A percentile compares a stretch with the other conserved stretches of the same genome.
phyloP scores from a whole-genome alignment of 2,888 invertebrate species.

The Chalcis sispes region DNA sequence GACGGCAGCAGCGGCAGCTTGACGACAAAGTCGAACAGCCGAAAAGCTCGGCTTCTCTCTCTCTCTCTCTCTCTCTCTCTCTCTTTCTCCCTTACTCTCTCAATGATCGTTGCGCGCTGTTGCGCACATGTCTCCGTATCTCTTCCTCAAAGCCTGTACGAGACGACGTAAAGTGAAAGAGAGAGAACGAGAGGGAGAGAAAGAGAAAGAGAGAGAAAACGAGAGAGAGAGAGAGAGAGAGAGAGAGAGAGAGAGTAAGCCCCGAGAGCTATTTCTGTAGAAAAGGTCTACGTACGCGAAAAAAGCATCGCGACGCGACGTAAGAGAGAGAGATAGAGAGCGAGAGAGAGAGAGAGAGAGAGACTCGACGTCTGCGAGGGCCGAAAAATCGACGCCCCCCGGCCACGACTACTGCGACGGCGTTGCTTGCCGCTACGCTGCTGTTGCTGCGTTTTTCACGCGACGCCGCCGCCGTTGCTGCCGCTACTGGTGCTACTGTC shows the following conservation, averaged over 20 bases:
- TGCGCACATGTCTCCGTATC: slow-evolving; percentile 22
- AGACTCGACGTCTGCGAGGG: slow-evolving; percentile 36
- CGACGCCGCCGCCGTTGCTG: not conserved
- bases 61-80: slow-evolving; percentile 3
- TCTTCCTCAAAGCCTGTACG: slow-evolving; percentile 4
- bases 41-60: no score
- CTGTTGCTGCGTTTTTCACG: not conserved
- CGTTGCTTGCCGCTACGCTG: no score
- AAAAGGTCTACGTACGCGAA: slow-evolving; percentile 59
- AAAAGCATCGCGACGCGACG: slow-evolving; percentile 56
- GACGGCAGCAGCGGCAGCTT: no score
- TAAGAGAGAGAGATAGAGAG: not conserved
- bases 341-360: slow-evolving; percentile 17
- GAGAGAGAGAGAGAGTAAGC: slow-evolving; percentile 27
- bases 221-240: no score
- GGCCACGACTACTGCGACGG: no score
- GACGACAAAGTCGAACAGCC: slow-evolving; percentile 34
- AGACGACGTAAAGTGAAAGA: not conserved
- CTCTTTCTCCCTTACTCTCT: slow-evolving; percentile 12
- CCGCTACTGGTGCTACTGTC: no score
- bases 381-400: slow-evolving; percentile 40
- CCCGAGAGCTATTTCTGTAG: slow-evolving; percentile 57
- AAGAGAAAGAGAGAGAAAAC: no score
- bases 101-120: slow-evolving; percentile 35
- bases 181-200: slow-evolving; percentile 15